A percentile compares a stretch with the other conserved stretches of the same genome.
phyloP scores from a whole-genome alignment of 2,113 vertebrate species.

The Nycticryphes semicollaris region DNA sequence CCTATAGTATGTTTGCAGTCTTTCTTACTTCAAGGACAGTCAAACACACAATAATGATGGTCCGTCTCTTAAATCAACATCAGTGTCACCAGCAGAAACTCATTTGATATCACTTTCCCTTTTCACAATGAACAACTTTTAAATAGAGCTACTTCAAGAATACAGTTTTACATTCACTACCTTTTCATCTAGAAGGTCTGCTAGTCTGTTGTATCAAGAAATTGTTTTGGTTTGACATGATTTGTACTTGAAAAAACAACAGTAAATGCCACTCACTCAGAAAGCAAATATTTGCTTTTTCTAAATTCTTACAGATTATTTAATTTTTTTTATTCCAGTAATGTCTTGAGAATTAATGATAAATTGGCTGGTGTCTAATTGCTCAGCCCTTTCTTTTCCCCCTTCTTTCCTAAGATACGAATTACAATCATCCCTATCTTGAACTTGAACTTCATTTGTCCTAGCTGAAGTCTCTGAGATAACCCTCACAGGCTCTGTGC shows the following conservation, averaged over 20 bases:
- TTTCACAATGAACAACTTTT: not conserved
- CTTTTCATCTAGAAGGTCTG: not conserved
- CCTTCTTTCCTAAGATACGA: not conserved
- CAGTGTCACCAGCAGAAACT: not conserved
- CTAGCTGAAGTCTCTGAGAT: not conserved
- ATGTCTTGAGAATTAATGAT: not conserved
- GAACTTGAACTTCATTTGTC: not conserved
- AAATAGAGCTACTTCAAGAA: not conserved
- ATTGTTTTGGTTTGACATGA: not conserved
- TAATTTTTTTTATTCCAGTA: not conserved
- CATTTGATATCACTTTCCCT: not conserved
- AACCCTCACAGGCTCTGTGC: not conserved
- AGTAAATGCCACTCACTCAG: not conserved
- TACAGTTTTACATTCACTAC: not conserved
- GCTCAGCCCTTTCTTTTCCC: not conserved
- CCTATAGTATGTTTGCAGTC: not conserved
- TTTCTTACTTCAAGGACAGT: not conserved
- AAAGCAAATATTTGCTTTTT: not conserved
- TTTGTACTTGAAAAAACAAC: not conserved
- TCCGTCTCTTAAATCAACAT: not conserved
- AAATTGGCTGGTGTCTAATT: not conserved
- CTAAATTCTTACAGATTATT: not conserved
- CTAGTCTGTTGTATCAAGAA: not conserved
- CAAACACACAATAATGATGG: not conserved
- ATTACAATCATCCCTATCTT: not conserved